phyloP scores from a whole-genome alignment of 1,140 invertebrate species.

The Notospermus geniculatus region DNA sequence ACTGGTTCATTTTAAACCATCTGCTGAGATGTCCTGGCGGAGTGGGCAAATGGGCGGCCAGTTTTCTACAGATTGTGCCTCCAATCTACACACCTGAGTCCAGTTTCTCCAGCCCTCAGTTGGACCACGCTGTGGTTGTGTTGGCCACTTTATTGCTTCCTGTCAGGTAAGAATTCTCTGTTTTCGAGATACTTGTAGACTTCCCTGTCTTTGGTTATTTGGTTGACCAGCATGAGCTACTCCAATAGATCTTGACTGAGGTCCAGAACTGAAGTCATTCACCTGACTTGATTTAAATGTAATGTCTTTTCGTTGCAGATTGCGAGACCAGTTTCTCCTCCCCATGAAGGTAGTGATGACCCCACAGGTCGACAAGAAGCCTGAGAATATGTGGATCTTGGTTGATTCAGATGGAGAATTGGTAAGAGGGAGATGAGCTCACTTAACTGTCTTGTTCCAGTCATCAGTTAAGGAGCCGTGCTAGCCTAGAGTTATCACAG shows the following conservation, averaged over 20 bases:
- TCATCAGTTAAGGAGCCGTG: too few relatives aligned
- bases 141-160: conserved; percentile 68
- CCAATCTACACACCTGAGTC: conserved; percentile 21
- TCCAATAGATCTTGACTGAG: too few relatives aligned
- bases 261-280: too few relatives aligned
- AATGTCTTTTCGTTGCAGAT: too few relatives aligned
- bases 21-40: conserved; percentile 72
- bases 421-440: too few relatives aligned
- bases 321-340: conserved; percentile 49
- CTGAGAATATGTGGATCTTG: conserved; percentile 69
- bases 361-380: conserved; percentile 32
- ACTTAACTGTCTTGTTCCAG: too few relatives aligned
- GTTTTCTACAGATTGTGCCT: conserved; percentile 66
- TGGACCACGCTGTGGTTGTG: conserved; percentile 70
- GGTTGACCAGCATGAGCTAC: too few relatives aligned
- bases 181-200: too few relatives aligned
- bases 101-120: conserved; percentile 58
- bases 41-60: conserved; percentile 68
- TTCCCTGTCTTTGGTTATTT: too few relatives aligned
- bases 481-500: too few relatives aligned
- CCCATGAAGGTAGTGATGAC: conserved; percentile 38
- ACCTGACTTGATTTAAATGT: too few relatives aligned
- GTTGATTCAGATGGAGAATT: conserved; percentile 76
- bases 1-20: conserved; percentile 77
- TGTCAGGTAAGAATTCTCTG: conserved; percentile 34